A percentile compares a stretch with the other conserved stretches of the same genome.
phyloP scores from a whole-genome alignment of 2,113 vertebrate genomes.

The Camelus dromedarius region DNA sequence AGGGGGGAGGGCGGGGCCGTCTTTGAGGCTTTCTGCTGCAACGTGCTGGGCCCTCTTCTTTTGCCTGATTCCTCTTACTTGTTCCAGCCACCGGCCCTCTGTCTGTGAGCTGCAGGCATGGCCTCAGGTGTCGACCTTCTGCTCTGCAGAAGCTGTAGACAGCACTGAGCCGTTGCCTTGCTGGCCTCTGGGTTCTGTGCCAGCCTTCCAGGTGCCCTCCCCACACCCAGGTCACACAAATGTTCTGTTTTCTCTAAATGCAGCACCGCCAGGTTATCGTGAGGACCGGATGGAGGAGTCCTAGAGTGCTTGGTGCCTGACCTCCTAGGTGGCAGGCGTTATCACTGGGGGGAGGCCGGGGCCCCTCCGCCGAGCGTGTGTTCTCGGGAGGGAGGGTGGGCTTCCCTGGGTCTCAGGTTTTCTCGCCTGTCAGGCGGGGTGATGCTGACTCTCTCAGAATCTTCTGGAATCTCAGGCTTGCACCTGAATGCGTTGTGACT shows the following conservation, averaged over 20 bases:
- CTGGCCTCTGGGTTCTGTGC: not conserved
- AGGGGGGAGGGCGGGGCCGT: rapidly evolving
- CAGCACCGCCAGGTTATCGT: rapidly evolving
- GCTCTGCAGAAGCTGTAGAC: rapidly evolving
- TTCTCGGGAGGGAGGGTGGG: not conserved
- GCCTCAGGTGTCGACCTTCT: rapidly evolving
- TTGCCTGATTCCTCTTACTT: not conserved
- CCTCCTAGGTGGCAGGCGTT: rapidly evolving
- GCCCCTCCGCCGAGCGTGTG: rapidly evolving
- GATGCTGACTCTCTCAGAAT: rapidly evolving
- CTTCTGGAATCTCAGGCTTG: not conserved
- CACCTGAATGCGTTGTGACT: rapidly evolving
- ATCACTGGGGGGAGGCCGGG: rapidly evolving
- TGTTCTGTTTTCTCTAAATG: too few relatives aligned
- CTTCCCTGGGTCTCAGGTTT: not conserved
- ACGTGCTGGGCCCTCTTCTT: rapidly evolving
- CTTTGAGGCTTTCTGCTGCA: not conserved
- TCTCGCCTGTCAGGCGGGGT: rapidly evolving
- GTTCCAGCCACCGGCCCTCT: not conserved
- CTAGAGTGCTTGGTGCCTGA: rapidly evolving
- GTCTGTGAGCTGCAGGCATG: rapidly evolving
- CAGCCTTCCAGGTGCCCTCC: rapidly evolving
- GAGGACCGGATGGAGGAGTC: rapidly evolving
- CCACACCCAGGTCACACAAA: rapidly evolving
- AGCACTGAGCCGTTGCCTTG: rapidly evolving